These are phyloP conservation scores for Lamellibrachia columna DNA, from an alignment of 2,888 invertebrate species.

Conservation along the genomic window DNA sequence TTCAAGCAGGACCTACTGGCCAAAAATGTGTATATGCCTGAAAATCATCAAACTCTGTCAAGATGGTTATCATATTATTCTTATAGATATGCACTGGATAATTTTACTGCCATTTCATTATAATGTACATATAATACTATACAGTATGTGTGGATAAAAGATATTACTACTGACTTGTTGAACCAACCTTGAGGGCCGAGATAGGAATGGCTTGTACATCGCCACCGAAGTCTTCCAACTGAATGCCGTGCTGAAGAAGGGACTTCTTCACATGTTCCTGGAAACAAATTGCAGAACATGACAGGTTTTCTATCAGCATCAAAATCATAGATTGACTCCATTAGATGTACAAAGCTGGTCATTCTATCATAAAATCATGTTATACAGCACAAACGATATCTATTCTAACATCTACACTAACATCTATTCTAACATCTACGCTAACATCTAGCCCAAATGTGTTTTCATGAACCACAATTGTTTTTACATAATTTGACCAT, in stretches of 20 bases:
- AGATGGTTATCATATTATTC: neutral
- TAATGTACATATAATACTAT: neutral
- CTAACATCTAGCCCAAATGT: no score
- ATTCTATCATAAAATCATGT: no score
- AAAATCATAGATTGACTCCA: no score
- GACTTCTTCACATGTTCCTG: conserved; percentile 80
- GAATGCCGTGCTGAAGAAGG: conserved; percentile 81
- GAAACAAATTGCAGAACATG: conserved; percentile 35
- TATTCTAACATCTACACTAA: no score
- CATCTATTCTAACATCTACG: no score
- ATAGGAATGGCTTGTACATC: conserved; percentile 90
- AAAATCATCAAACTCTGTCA: neutral
- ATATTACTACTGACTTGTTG: neutral
- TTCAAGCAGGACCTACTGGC: no score
- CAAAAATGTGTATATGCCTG: neutral
- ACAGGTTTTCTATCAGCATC: no score
- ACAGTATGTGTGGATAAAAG: neutral
- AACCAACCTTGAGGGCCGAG: conserved; percentile 80
- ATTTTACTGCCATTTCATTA: neutral
- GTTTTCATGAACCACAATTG: no score
- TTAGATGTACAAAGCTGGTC: no score
- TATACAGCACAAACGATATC: no score
- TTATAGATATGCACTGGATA: no score
- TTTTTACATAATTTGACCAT: no score
- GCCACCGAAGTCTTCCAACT: conserved; percentile 88